Evolutionary conservation across 2,888 invertebrate species (phyloP), one percentile per base, ranked within the genome.

Genomic region (Aquatica leii): DNA sequence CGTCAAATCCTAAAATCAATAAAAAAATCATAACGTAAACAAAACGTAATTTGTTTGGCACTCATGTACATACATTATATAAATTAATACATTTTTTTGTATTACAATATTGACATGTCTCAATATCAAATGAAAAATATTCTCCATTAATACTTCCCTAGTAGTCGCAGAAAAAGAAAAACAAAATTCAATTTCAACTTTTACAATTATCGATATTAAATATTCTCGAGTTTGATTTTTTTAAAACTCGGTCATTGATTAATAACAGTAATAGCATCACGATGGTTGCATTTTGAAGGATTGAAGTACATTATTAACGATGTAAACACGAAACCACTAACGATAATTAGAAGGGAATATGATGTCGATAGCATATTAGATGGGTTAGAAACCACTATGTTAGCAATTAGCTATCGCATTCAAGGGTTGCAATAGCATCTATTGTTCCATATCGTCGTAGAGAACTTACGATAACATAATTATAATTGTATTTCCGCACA

Each of bases 401-500:
- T 56, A 48, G 35, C 56, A 56, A 56, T 56, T 56, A 56, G 49
- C 37, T 57, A 51, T 52, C 52, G 52, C 34, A 59, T 51, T 59
- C 52, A 52, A 51, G 52, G 59, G 59, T 59, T 51, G 43, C 31
- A 59, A 59, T 15, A 43, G 49, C 41, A 34, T 49, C 37, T 51
- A 55, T 59, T 63, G 59, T 64, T 64, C 49, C 6, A 31, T n/a
- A 17, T 18, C 31, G 17, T 51, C 50, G 41, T 51, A 40, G 48
- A 35, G 57, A 52, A 57, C 41, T 62, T 52, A 62, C 57, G 52
- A 52, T 57, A 62, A 62, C 55, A 46, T 41, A 2, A 57, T 62
- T 62, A 57, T 57, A 51, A 62, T 50, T 62, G 57, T 55, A 61
- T 56, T 62, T 62, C 57, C 52, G 41, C 50, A 62, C 62, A 62